Percentiles rank a stretch among this genome's conserved stretches.
phyloP scores from a whole-genome alignment of 2,113 vertebrate species.

The Phalacrocorax pelagicus region DNA sequence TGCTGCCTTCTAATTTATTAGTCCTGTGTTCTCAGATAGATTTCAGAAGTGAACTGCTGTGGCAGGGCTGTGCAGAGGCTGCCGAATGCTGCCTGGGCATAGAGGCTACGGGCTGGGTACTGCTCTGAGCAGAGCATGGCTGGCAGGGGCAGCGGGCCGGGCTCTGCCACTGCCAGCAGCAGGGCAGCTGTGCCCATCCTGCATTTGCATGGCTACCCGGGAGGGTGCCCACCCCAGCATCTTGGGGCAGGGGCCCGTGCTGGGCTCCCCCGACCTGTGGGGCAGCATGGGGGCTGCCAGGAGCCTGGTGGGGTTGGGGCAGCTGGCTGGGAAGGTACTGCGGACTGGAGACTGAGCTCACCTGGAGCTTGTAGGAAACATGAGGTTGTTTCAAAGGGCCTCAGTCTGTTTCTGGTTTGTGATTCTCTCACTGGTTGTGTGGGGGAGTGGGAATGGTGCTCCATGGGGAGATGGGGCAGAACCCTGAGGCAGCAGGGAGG shows the following conservation, averaged over 20 bases:
- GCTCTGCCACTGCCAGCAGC: neutral
- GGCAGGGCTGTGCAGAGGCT: neutral
- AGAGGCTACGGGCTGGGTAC: neutral
- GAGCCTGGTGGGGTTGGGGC: neutral
- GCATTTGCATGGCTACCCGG: fast-evolving
- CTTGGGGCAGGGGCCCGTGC: neutral
- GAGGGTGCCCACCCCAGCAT: neutral
- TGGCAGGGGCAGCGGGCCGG: neutral
- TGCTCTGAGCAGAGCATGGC: fast-evolving
- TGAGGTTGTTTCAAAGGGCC: neutral
- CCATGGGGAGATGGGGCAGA: fast-evolving
- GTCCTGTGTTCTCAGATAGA: neutral
- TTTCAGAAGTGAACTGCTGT: neutral
- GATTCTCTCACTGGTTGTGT: fast-evolving
- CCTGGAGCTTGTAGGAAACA: slow-evolving; percentile 8
- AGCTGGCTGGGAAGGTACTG: neutral
- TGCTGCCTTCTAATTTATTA: slow-evolving; percentile 38
- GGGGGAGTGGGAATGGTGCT: fast-evolving
- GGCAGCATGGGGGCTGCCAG: neutral
- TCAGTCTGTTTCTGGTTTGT: neutral
- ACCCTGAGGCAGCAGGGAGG: fast-evolving
- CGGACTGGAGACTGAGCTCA: neutral
- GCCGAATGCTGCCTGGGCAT: neutral
- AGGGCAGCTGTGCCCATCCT: neutral
- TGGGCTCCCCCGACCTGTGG: fast-evolving